Evolutionary conservation across 2,113 vertebrate genomes (phyloP).

Genomic region (Melospiza melodia): DNA sequence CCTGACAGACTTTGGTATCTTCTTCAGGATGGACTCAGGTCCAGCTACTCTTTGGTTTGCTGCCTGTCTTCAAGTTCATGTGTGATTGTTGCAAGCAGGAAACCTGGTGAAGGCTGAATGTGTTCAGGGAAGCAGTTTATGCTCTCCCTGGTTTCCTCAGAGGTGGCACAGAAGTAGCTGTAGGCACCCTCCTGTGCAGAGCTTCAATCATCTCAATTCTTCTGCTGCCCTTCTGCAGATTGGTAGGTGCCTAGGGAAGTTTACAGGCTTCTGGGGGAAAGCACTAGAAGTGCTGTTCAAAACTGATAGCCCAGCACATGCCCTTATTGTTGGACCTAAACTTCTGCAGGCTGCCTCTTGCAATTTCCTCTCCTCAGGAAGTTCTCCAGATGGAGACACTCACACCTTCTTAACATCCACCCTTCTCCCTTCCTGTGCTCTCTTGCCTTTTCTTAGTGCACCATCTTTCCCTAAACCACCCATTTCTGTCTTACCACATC

Average conservation of each 20-base stretch:
- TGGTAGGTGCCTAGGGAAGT: not conserved
- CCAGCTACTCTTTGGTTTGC: not conserved
- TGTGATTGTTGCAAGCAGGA: not conserved
- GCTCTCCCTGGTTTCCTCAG: not conserved
- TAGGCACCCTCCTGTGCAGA: not conserved
- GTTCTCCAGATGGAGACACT: not conserved
- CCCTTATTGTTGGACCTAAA: not conserved
- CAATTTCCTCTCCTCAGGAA: not conserved
- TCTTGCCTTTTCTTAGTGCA: not conserved
- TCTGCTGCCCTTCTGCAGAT: not conserved
- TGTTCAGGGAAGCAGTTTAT: not conserved
- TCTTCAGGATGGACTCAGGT: not conserved
- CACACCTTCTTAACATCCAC: not conserved
- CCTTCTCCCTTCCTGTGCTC: not conserved
- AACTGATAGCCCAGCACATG: rapidly evolving
- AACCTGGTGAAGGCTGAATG: not conserved
- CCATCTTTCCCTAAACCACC: not conserved
- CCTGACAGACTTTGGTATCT: not conserved
- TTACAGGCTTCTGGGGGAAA: not conserved
- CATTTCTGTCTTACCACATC: not conserved
- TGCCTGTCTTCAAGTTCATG: not conserved
- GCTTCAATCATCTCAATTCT: rapidly evolving
- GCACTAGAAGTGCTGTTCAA: not conserved
- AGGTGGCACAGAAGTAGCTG: not conserved
- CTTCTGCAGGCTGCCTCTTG: not conserved